Conservation (phyloP, 1,140 invertebrate genomes). For the Drosophila setifemur region DNA sequence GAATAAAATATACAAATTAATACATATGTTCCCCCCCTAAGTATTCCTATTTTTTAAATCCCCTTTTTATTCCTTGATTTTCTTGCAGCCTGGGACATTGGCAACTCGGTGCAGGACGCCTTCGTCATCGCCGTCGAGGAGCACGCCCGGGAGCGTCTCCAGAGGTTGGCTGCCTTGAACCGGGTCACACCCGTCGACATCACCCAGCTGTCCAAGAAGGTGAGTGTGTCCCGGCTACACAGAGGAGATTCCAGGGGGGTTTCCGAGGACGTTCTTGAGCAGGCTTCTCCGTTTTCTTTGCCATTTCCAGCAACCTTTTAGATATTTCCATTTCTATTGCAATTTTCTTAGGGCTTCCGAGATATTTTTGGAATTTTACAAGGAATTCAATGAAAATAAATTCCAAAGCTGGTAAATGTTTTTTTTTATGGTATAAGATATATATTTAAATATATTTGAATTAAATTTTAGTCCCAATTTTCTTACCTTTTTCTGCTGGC, state of each 20-base stretch:
- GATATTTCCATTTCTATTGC: not conserved
- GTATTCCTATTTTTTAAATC: too few relatives aligned
- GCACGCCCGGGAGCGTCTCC: constrained; percentile 93
- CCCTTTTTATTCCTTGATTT: not conserved
- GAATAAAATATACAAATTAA: too few relatives aligned
- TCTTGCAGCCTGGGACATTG: constrained; percentile 92
- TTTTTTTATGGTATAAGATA: too few relatives aligned
- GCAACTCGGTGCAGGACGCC: constrained; percentile 95
- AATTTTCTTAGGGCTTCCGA: not conserved
- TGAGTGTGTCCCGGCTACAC: too few relatives aligned
- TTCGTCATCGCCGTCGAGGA: constrained; percentile 99
- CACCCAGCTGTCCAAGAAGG: constrained; percentile 95
- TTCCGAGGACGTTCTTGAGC: not conserved
- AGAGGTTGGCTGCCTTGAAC: constrained; percentile 94
- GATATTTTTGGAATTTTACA: not conserved
- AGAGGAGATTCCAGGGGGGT: too few relatives aligned
- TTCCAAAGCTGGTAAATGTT: too few relatives aligned
- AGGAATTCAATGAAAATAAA: too few relatives aligned
- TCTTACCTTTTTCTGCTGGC: too few relatives aligned
- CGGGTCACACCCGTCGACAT: constrained; percentile 97
- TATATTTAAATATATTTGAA: too few relatives aligned
- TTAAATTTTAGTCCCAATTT: too few relatives aligned
- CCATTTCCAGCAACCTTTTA: not conserved
- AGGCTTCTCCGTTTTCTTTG: too few relatives aligned
- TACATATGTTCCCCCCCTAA: too few relatives aligned